phyloP scores from a whole-genome alignment of 2,113 vertebrate genomes.

The Tautogolabrus adspersus region DNA sequence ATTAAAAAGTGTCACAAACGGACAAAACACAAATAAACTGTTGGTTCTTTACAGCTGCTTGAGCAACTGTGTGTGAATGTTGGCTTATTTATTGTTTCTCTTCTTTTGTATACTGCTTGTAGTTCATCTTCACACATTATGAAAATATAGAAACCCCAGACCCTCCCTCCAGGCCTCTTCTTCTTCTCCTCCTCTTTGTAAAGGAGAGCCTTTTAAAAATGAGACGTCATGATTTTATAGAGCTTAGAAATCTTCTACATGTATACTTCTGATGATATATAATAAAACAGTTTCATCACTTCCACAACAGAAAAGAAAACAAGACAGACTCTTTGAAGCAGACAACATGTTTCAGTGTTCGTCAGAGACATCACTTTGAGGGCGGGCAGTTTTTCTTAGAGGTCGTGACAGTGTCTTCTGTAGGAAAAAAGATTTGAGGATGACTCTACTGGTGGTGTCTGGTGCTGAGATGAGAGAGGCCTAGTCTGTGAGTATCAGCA shows the following conservation, averaged over 20 bases:
- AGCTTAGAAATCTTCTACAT: conserved; percentile 64
- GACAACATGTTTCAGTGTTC: conserved; percentile 47
- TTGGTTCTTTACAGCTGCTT: conserved; percentile 47
- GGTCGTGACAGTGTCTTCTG: conserved; percentile 19
- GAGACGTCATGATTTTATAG: conserved; percentile 50
- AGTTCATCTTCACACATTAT: conserved; percentile 72
- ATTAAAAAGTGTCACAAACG: conserved; percentile 15
- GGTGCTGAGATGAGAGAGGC: conserved; percentile 23
- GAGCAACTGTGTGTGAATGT: conserved; percentile 60
- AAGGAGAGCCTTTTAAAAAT: conserved; percentile 61
- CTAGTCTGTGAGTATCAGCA: conserved; percentile 1
- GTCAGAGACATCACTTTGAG: conserved; percentile 39
- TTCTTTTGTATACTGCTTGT: conserved; percentile 51
- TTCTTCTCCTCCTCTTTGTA: conserved; percentile 35
- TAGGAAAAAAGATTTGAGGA: conserved; percentile 36
- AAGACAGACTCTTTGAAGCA: conserved; percentile 54
- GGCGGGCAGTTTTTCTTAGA: conserved; percentile 40
- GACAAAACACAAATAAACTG: conserved; percentile 49
- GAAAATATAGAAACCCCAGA: conserved; percentile 73
- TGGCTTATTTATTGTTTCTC: conserved; percentile 66
- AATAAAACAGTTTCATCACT: conserved; percentile 72
- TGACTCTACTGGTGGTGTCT: conserved; percentile 2
- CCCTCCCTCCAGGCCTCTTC: neutral
- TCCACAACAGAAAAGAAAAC: conserved; percentile 74
- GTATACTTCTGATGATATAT: conserved; percentile 65